These are phyloP conservation scores for Pristionchus maxplancki DNA, from an alignment of 2,888 invertebrate species.

Conservation along the genomic window DNA sequence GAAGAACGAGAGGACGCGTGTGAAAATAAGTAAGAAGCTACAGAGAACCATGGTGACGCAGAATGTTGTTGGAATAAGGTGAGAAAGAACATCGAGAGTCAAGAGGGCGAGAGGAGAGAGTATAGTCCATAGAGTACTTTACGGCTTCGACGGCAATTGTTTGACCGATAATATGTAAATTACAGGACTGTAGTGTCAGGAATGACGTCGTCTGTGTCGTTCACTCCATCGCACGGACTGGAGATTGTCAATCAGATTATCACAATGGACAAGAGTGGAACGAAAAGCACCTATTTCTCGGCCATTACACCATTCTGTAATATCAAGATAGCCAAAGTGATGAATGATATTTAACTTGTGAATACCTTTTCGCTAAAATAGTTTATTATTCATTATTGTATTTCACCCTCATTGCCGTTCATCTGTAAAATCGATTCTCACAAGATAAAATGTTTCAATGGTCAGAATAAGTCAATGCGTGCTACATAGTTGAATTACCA, in stretches of 20 bases:
- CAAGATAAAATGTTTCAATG: too few species aligned
- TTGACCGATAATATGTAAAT: constrained; percentile 80
- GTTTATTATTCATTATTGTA: too few species aligned
- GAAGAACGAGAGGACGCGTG: constrained; percentile 98
- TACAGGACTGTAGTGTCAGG: constrained; percentile 90
- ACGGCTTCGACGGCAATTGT: background rate
- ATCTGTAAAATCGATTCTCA: too few species aligned
- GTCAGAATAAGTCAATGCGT: too few species aligned
- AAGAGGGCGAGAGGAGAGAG: constrained; percentile 71
- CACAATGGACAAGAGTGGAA: constrained; percentile 82
- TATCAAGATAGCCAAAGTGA: constrained; percentile 27
- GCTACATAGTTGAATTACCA: too few species aligned
- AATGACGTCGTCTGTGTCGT: constrained; percentile 97
- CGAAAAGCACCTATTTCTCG: background rate
- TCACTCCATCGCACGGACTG: constrained; percentile 92
- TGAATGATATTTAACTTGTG: constrained; percentile 48
- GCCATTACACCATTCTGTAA: constrained; percentile 69
- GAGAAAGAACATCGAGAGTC: too few species aligned
- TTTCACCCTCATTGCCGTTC: too few species aligned
- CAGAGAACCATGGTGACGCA: constrained; percentile 82
- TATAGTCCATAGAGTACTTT: constrained; percentile 49
- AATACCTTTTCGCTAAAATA: too few species aligned
- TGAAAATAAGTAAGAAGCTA: constrained; percentile 96
- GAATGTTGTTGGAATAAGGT: constrained; percentile 68
- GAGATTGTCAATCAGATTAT: constrained; percentile 99